Evolutionary conservation across 2,888 invertebrate species (phyloP).

Genomic region (Empis livida): DNA sequence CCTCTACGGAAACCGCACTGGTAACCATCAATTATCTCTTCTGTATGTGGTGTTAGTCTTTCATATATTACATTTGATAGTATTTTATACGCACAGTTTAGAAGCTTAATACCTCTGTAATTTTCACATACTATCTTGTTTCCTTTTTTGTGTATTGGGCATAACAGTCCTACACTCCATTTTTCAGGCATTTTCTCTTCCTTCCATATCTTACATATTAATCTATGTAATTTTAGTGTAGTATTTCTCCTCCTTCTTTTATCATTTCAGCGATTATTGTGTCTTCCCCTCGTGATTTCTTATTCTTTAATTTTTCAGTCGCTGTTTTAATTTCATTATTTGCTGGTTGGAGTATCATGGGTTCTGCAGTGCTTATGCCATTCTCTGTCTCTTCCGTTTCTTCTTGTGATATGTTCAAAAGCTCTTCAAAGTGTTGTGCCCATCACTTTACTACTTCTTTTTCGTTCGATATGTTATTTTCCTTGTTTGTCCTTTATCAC

Average conservation of each 20-base stretch:
- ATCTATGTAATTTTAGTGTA: neutral
- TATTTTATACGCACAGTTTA: neutral
- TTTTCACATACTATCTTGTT: neutral
- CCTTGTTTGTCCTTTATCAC: too few relatives aligned
- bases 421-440: too few relatives aligned
- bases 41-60: neutral
- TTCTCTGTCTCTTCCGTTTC: too few relatives aligned
- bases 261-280: neutral
- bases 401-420: too few relatives aligned
- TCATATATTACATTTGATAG: neutral
- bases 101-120: constrained; percentile 1
- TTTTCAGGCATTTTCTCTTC: constrained; percentile 1
- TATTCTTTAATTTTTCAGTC: neutral
- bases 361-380: too few relatives aligned
- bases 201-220: neutral
- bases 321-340: neutral
- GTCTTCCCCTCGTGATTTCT: constrained; percentile 1
- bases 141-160: constrained; percentile 2
- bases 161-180: neutral
- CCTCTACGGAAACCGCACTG: too few relatives aligned
- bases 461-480: too few relatives aligned
- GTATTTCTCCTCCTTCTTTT: neutral
- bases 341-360: neutral
- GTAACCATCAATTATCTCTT: too few relatives aligned
- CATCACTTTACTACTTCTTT: too few relatives aligned